These are phyloP conservation scores for Ormia ochracea DNA, from an alignment of 2,888 invertebrate species.

Conservation along the genomic window DNA sequence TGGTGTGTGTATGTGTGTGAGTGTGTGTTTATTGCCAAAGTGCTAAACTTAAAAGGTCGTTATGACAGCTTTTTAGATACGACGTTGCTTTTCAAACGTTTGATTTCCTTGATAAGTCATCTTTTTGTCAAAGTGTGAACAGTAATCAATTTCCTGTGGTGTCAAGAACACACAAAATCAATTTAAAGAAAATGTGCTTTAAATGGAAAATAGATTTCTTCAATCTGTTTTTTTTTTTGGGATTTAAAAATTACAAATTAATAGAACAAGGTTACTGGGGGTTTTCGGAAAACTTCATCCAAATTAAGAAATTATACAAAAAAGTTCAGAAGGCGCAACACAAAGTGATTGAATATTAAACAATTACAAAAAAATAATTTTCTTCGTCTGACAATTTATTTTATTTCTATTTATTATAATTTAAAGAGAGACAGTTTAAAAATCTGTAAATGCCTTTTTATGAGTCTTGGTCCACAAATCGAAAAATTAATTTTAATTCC, in stretches of 20 bases:
- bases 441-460: too few relatives aligned
- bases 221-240: neutral
- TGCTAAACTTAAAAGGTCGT: slow-evolving; percentile 61
- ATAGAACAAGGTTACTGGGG: neutral
- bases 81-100: slow-evolving; percentile 27
- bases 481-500: too few relatives aligned
- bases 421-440: too few relatives aligned
- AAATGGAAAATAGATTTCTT: slow-evolving; percentile 9
- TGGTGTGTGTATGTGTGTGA: neutral
- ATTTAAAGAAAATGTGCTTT: slow-evolving; percentile 44
- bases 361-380: too few relatives aligned
- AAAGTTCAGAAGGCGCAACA: neutral
- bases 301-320: neutral
- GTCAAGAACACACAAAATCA: slow-evolving; percentile 53
- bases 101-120: slow-evolving; percentile 57
- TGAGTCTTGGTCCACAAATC: too few relatives aligned
- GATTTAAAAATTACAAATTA: neutral
- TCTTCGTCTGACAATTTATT: too few relatives aligned
- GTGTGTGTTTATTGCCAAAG: slow-evolving; percentile 8
- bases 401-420: too few relatives aligned
- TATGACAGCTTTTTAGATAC: slow-evolving; percentile 61
- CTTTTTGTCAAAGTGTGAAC: slow-evolving; percentile 53
- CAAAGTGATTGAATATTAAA: too few relatives aligned
- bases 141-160: slow-evolving; percentile 58
- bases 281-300: neutral